Base-by-base conservation (phyloP, 2,113 vertebrate species). In the Haplochromis burtoni region DNA sequence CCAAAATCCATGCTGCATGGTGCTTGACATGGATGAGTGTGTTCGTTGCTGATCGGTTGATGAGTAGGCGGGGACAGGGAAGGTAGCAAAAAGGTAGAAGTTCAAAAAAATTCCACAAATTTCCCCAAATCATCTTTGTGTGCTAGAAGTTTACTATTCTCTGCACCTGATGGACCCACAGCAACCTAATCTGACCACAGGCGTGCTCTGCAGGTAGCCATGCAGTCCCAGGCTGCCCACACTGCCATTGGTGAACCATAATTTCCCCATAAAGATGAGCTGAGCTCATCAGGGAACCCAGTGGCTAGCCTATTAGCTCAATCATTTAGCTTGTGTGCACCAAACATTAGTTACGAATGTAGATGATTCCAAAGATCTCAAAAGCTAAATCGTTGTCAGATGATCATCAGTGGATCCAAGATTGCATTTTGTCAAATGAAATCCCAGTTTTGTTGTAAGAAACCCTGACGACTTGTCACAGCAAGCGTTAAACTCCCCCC, bases 31-130 rank as follows among this genome's bases (percentile, higher is more conserved):
- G 8, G 38, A 42, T 6, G n/a, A 71, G 35, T 42, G 66, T 40
- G n/a, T 42, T 71, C 8, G 1, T 1, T 16, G 13, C 66, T 73
- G 66, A 45, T 10, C 0, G 0, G 13, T 42, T 73, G 0, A 71
- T 21, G 66, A 45, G 38, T 38, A n/a, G 33, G 33, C 6, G 0
- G 61, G 0, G 33, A 66, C 61, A 66, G 61, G 31, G 0, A 63
- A 33, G 29, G 16, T 33, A 63, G 59, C 9, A 61, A 33, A 61
- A 61, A 19, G 8, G 1, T 0, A 0, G 29, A 7, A 61, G 29
- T 61, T 17, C 5, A 33, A 0, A 33, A 6, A 7, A 33, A 33
- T 19, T 61, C 16, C 29, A 0, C 29, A 19, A 33, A 61, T 61
- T 61, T 61, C 29, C 57, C 57, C 5, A 10, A 61, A 61, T 61